Conservation (phyloP, 2,888 invertebrate genomes). For the Phoenoteleia sp. region DNA sequence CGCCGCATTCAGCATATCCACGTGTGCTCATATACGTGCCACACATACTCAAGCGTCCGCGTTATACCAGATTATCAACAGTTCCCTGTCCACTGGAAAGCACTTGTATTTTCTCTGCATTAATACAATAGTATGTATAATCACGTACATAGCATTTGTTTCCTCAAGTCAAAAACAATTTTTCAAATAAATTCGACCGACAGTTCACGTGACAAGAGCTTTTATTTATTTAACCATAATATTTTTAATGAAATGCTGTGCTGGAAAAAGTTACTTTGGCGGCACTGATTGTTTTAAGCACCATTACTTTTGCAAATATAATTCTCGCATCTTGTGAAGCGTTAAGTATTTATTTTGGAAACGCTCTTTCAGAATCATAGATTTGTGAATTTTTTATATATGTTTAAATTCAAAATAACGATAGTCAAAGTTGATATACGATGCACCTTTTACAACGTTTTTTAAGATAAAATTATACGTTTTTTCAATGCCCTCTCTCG, state of each 20-base stretch:
- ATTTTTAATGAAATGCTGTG: background rate
- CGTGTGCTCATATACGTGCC: conserved; percentile 67
- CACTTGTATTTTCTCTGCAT: conserved; percentile 54
- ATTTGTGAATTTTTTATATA: too few species aligned
- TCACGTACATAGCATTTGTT: conserved; percentile 65
- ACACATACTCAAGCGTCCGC: conserved; percentile 53
- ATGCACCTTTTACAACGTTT: too few species aligned
- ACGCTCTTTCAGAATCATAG: too few species aligned
- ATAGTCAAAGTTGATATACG: too few species aligned
- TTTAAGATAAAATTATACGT: too few species aligned
- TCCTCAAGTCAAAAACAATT: conserved; percentile 25
- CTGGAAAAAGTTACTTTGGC: background rate
- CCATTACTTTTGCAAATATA: too few species aligned
- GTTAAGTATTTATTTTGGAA: too few species aligned
- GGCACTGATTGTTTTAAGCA: too few species aligned
- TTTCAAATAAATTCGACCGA: conserved; percentile 26
- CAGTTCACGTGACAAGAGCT: conserved; percentile 11
- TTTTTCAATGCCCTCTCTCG: too few species aligned
- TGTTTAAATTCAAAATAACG: too few species aligned
- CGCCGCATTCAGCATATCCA: conserved; percentile 53
- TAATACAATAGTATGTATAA: conserved; percentile 45
- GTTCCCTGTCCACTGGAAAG: conserved; percentile 51
- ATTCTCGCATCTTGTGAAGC: too few species aligned
- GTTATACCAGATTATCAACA: conserved; percentile 68
- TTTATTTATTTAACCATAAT: background rate